Evolutionary conservation across 2,888 invertebrate genomes (phyloP).

Genomic region (Diplazon laetatorius): DNA sequence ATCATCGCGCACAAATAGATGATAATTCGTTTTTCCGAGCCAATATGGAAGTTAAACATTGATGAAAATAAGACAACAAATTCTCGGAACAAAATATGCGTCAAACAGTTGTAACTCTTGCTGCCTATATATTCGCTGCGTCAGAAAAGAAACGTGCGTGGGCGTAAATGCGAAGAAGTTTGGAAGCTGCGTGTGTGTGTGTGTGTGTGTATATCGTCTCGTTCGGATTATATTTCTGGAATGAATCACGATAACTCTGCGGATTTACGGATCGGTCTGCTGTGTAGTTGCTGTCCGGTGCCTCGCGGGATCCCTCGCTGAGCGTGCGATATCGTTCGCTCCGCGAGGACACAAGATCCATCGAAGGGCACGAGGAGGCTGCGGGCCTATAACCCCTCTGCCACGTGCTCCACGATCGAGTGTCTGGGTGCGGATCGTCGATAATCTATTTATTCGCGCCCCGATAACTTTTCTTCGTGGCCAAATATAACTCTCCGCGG

Average conservation of each 20-base stretch:
- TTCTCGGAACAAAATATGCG: too few relatives aligned
- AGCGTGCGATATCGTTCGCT: conserved; percentile 44
- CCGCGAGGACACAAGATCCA: conserved; percentile 16
- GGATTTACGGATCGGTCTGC: conserved; percentile 60
- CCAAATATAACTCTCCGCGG: conserved; percentile 36
- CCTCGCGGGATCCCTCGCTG: neutral
- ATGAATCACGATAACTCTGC: conserved; percentile 70
- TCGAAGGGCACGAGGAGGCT: neutral
- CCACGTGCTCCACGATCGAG: conserved; percentile 19
- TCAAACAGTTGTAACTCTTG: too few relatives aligned
- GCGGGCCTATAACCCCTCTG: neutral
- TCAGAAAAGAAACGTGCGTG: conserved; percentile 34
- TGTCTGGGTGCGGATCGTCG: conserved; percentile 36
- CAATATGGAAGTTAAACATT: too few relatives aligned
- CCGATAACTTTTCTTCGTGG: conserved; percentile 33
- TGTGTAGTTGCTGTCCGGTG: conserved; percentile 8
- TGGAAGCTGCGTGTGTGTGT: conserved; percentile 38
- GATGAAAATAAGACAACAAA: too few relatives aligned
- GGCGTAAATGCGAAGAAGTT: conserved; percentile 60
- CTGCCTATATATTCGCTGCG: neutral
- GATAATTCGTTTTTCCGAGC: too few relatives aligned
- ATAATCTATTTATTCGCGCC: conserved; percentile 43
- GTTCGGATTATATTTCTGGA: conserved; percentile 66
- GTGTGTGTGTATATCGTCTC: too few relatives aligned
- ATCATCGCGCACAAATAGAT: too few relatives aligned